Evolutionary conservation across 1,140 invertebrate species (phyloP), one percentile per base, ranked within the genome.

Genomic region (Drosophila nebulosa): DNA sequence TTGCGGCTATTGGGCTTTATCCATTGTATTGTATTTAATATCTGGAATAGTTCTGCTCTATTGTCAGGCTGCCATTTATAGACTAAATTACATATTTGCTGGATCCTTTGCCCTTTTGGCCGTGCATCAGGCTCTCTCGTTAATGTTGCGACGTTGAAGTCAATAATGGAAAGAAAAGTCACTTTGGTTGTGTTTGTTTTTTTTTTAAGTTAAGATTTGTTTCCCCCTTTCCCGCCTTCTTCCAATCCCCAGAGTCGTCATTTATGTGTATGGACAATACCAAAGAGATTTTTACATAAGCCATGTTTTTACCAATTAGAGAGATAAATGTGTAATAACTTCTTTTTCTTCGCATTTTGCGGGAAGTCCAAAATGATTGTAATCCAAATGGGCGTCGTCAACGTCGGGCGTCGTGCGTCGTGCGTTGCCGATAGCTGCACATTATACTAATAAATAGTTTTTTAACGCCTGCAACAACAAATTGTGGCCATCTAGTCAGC

Each of bases 41-140:
- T 93, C 93, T 12, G 89, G 93, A 6, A 78, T 92, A 26, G 91
- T 92, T 27, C 76, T 94, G 46, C 88, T 93, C 3, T 92, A 94
- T 63, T 93, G 93, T 9, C 92, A 94, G 30, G 90, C 93, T n/a
- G 92, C 93, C 0, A 74, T 94, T 6, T 93, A 92, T 69, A 79
- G 93, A 12, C 89, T 94, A 2, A 94, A 93, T 74, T 94, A 93
- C 85, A 90, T 93, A 16, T 88, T 95, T 16, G 92, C 93, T 10
- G 86, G 90, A 5, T 90, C 93, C 50, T 93, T 94, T 69, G 80
- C 90, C 0, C 56, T 94, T 7, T 92, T 94, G 14, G 92, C 93
- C 3, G 16, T 92, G 6, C 94, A 95, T 65, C 94, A 94, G 70
- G 35, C 92, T 9, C 85, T 92, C 9, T 74, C 60, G 27, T 61